Conservation (phyloP, 2,113 vertebrate species). For the Myiopsitta monachus region DNA sequence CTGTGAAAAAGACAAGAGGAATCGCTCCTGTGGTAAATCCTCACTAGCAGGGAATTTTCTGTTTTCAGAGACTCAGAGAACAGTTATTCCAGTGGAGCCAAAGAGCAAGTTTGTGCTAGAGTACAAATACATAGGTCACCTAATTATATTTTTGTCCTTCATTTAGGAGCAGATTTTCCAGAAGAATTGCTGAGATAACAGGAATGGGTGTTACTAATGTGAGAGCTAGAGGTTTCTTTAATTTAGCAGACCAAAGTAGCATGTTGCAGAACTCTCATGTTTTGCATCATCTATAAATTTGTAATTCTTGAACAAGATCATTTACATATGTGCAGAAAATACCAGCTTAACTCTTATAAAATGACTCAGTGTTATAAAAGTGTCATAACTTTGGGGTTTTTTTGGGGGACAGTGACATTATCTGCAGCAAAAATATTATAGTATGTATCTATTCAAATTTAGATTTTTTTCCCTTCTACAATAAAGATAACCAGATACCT, state of each 20-base stretch:
- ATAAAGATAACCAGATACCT: background rate
- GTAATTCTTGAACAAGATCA: background rate
- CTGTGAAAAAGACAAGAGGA: background rate
- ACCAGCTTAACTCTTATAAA: background rate
- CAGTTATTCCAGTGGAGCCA: background rate
- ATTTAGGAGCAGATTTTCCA: background rate
- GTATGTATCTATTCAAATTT: background rate
- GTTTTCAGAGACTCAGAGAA: background rate
- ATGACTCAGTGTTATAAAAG: background rate
- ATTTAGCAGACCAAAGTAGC: background rate
- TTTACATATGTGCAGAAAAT: background rate
- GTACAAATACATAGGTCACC: background rate
- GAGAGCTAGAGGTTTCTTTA: background rate
- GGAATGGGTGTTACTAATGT: background rate
- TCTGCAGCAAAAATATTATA: background rate
- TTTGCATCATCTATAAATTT: background rate
- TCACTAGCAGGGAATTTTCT: background rate
- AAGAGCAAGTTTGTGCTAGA: background rate
- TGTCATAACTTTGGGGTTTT: background rate
- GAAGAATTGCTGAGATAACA: background rate
- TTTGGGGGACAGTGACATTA: background rate
- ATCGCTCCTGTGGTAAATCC: background rate
- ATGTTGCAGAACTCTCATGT: background rate
- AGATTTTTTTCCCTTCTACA: rapidly evolving
- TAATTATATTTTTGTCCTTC: background rate